phyloP scores from a whole-genome alignment of 1,140 invertebrate species.

The Panagrolaimus sp. region DNA sequence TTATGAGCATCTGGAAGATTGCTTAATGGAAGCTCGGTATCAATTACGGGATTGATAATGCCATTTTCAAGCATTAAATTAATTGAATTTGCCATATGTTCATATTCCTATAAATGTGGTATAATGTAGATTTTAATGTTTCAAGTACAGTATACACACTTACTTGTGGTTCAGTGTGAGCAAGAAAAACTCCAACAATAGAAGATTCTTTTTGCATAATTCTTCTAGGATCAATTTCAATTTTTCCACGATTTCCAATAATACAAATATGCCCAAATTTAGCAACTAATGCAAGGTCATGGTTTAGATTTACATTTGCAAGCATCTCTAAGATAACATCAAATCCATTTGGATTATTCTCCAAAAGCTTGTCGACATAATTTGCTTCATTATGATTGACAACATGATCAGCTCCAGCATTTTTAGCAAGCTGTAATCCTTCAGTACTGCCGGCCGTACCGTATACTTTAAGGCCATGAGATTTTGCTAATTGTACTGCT shows the following conservation, averaged over 20 bases:
- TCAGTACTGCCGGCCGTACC: constrained; percentile 63
- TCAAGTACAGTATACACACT: background rate
- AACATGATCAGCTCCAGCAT: constrained; percentile 60
- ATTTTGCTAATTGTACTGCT: constrained; percentile 63
- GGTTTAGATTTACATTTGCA: constrained; percentile 63
- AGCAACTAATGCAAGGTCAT: constrained; percentile 62
- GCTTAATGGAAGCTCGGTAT: background rate
- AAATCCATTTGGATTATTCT: constrained; percentile 58
- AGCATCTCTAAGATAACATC: constrained; percentile 66
- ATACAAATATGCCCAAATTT: constrained; percentile 62
- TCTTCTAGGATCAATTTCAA: constrained; percentile 62
- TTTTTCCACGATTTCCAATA: constrained; percentile 62
- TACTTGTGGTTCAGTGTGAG: background rate
- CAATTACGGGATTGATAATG: background rate
- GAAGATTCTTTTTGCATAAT: constrained; percentile 62
- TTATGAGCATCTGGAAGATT: background rate
- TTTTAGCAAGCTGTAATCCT: constrained; percentile 61
- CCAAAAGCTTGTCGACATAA: constrained; percentile 59
- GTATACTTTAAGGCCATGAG: constrained; percentile 60
- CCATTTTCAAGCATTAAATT: background rate
- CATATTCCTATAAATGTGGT: background rate
- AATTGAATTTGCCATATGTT: background rate
- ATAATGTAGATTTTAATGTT: background rate
- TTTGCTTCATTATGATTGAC: constrained; percentile 62
- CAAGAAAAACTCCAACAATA: constrained; percentile 60